A percentile compares a stretch with the other conserved stretches of the same genome.
These are phyloP conservation scores for Petrolisthes cinctipes DNA, from an alignment of 2,888 invertebrate species.

Conservation along the genomic window DNA sequence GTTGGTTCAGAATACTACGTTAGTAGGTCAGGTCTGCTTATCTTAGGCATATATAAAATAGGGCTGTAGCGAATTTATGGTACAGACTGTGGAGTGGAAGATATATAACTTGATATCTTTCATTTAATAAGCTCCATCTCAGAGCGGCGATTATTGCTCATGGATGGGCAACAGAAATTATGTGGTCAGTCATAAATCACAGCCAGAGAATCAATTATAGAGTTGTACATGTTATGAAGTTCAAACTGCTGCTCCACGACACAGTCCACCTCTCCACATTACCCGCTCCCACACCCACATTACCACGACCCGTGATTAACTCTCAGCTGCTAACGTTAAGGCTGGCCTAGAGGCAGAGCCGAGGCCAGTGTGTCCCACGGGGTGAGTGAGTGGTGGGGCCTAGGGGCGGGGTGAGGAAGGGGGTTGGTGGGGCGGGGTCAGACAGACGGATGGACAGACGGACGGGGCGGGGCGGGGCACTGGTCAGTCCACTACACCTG, in stretches of 20 bases:
- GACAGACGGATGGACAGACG: background rate
- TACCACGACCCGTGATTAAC: conserved; percentile 14
- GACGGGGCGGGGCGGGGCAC: conserved; percentile 14
- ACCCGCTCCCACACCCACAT: conserved; percentile 16
- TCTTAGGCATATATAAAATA: too few relatives aligned
- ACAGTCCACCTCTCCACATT: background rate
- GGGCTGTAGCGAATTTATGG: too few relatives aligned
- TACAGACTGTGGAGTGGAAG: too few relatives aligned
- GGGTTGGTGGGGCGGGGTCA: background rate
- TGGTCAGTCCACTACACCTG: conserved; percentile 30
- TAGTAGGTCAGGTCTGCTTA: too few relatives aligned
- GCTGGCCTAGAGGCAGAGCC: conserved; percentile 28
- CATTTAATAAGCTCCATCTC: background rate
- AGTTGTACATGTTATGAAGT: conserved; percentile 8
- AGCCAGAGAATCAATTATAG: conserved; percentile 13
- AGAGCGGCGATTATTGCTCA: too few relatives aligned
- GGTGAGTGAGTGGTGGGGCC: background rate
- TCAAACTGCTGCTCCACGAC: conserved; percentile 12
- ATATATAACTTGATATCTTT: too few relatives aligned
- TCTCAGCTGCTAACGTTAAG: conserved; percentile 39
- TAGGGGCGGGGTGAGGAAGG: background rate
- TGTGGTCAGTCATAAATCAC: conserved; percentile 15
- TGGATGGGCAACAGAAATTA: background rate
- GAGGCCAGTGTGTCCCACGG: conserved; percentile 14
- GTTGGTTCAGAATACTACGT: too few relatives aligned